These are phyloP conservation scores for Hippasteria phrygiana DNA, from an alignment of 53 echinoderm and acorn worm genomes.

Conservation along the genomic window DNA sequence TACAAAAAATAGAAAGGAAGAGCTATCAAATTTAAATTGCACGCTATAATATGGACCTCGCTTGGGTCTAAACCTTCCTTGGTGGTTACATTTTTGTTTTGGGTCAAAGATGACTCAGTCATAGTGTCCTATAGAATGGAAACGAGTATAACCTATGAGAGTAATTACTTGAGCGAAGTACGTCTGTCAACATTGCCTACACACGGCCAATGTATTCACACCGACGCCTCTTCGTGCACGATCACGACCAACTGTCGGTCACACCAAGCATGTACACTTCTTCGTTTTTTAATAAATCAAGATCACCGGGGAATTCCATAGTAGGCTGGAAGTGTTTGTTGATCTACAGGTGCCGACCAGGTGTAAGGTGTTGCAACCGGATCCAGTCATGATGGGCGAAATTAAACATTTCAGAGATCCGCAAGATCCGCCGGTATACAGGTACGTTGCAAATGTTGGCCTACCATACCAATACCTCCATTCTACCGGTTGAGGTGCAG, in stretches of 20 bases:
- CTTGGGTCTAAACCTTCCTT: too few relatives aligned
- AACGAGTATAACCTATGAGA: too few relatives aligned
- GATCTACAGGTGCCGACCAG: constrained; percentile 18
- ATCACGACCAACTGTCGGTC: neutral
- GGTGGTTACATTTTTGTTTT: too few relatives aligned
- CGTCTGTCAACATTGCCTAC: too few relatives aligned
- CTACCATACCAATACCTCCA: neutral
- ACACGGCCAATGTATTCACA: too few relatives aligned
- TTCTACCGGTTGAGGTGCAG: too few relatives aligned
- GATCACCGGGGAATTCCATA: neutral
- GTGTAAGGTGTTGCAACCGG: neutral
- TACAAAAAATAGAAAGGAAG: too few relatives aligned
- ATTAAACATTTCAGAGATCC: neutral
- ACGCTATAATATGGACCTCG: too few relatives aligned
- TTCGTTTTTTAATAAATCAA: constrained; percentile 10
- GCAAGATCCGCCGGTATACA: neutral
- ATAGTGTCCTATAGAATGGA: too few relatives aligned
- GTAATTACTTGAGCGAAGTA: too few relatives aligned
- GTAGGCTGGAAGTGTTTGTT: neutral
- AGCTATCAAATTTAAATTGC: too few relatives aligned
- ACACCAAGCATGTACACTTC: neutral
- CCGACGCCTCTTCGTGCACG: neutral
- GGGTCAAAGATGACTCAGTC: too few relatives aligned
- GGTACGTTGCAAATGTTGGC: neutral
- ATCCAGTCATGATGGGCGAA: neutral